Percentiles rank a stretch among this genome's conserved stretches.
Evolutionary conservation across 2,113 vertebrate species (phyloP).

Genomic region (Heloderma charlesbogerti): DNA sequence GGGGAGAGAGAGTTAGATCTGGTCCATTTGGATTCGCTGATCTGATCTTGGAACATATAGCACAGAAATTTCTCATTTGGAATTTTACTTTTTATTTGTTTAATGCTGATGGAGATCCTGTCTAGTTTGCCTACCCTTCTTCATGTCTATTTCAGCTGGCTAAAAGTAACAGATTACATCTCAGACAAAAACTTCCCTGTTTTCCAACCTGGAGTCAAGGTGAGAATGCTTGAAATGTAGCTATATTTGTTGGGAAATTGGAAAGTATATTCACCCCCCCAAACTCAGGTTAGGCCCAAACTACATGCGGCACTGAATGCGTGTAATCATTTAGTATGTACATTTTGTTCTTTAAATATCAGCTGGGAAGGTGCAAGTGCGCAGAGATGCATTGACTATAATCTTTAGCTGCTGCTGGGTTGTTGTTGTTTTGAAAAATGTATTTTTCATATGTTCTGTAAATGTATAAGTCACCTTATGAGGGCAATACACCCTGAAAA

Average conservation of each 20-base stretch:
- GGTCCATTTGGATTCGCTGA: neutral
- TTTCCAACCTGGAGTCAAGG: constrained; percentile 92
- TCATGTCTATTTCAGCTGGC: constrained; percentile 83
- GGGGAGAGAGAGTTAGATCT: neutral
- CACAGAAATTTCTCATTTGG: neutral
- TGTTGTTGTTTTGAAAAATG: neutral
- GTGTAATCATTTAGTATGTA: neutral
- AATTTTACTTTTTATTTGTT: neutral
- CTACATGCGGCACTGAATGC: neutral
- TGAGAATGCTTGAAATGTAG: constrained; percentile 60
- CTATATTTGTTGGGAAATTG: constrained; percentile 1
- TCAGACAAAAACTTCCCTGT: constrained; percentile 87
- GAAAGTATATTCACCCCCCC: neutral
- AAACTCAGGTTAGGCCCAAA: neutral
- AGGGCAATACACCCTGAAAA: neutral
- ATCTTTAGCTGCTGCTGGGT: neutral
- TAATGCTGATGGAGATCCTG: neutral
- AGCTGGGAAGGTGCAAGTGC: neutral
- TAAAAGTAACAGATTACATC: constrained; percentile 92
- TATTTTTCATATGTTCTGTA: neutral
- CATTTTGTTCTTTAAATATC: neutral
- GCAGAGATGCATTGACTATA: neutral
- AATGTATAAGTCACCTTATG: too few species aligned
- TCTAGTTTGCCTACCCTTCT: neutral
- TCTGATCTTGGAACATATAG: neutral